Conservation (phyloP, 2,113 vertebrate species). For the Eupsittula cactorum region DNA sequence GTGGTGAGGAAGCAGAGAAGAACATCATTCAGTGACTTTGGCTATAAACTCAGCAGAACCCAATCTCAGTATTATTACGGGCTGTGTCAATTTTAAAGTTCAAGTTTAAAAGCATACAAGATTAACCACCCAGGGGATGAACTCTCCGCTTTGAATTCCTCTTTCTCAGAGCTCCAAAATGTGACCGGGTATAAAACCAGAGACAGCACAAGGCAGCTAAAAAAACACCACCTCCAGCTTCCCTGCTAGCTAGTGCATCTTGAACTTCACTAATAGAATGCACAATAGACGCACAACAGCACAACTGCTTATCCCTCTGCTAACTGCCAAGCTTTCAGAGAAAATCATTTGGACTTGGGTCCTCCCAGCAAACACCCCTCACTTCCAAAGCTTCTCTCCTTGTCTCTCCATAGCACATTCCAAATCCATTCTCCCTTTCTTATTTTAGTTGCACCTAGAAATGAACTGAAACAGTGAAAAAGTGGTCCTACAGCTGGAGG, state of each 20-base stretch:
- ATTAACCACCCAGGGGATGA: neutral
- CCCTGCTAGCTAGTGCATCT: neutral
- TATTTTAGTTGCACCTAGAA: neutral
- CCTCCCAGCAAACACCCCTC: neutral
- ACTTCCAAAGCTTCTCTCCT: neutral
- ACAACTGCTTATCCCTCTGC: neutral
- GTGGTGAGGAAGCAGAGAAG: neutral
- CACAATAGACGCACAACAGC: accelerated
- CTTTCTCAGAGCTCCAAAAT: neutral
- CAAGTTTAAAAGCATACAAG: neutral
- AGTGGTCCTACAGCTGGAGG: neutral
- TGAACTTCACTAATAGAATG: neutral
- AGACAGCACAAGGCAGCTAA: neutral
- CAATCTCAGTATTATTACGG: neutral
- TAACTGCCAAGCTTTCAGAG: neutral
- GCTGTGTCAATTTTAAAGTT: slow-evolving; percentile 7
- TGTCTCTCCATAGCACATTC: neutral
- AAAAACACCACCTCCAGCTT: neutral
- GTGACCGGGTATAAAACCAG: neutral
- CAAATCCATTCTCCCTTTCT: neutral
- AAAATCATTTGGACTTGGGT: neutral
- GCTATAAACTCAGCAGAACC: slow-evolving; percentile 29
- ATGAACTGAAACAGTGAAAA: neutral
- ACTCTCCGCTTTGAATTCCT: neutral
- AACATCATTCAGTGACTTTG: neutral